phyloP scores from a whole-genome alignment of 2,113 vertebrate genomes.

The Zosterops borbonicus region DNA sequence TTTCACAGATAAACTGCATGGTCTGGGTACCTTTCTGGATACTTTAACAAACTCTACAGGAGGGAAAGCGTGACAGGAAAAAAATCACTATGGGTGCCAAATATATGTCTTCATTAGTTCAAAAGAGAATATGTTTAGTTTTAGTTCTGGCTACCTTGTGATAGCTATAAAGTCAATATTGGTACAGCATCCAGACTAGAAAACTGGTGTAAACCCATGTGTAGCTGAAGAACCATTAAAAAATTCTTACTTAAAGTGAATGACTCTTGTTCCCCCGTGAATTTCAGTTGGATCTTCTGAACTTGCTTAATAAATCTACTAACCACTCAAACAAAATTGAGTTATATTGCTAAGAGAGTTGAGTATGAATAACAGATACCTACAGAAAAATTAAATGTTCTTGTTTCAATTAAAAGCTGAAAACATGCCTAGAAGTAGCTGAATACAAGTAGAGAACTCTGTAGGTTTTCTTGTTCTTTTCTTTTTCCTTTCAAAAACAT shows the following conservation, averaged over 20 bases:
- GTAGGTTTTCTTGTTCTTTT: neutral
- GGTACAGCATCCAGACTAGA: neutral
- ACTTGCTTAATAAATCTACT: neutral
- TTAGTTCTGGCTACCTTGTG: neutral
- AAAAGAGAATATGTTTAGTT: neutral
- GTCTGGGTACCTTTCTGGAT: neutral
- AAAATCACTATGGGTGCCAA: neutral
- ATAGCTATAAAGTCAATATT: neutral
- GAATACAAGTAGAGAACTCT: neutral
- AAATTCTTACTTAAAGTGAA: neutral
- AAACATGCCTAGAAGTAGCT: neutral
- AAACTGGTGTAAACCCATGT: neutral
- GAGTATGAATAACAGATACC: neutral
- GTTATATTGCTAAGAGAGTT: neutral
- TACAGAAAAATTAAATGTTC: neutral
- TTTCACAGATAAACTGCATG: neutral
- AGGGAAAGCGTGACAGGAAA: neutral
- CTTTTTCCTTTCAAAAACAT: neutral
- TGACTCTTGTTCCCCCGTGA: neutral
- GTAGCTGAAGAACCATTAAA: conserved; percentile 7
- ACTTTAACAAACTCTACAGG: neutral
- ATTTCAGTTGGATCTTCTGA: conserved; percentile 8
- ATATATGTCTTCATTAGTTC: neutral
- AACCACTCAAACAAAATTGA: neutral
- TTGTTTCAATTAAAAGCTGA: neutral